Base-by-base conservation (phyloP, 2,888 invertebrate species). In the Drosophila cracens region DNA sequence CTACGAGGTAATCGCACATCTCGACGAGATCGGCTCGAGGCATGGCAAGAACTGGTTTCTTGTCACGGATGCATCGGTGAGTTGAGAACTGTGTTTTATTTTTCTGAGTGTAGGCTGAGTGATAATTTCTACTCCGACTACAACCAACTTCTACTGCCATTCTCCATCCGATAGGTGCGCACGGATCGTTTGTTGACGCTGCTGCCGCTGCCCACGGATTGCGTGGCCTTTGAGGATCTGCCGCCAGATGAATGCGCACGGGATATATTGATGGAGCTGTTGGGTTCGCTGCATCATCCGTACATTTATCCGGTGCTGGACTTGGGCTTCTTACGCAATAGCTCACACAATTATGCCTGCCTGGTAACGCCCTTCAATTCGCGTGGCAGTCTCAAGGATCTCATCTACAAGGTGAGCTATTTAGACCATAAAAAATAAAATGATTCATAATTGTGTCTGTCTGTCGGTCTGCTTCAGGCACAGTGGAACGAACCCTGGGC, bases 21-120 rank as follows among this genome's bases (percentile, higher is more conserved):
- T 98, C 77, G 96, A 96, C 89, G 95, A 96, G 79, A 96, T 98
- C 76, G 98, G 98, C 13, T 97, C 96, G 48, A 95, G 98, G 63
- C 94, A 96, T 61, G 96, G 96, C 93, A 98, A 98, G 92, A 96
- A 97, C 92, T 98, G 98, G 98, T 98, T 98, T 92, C 95, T 97
- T 33, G 96, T 98, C 70, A 96, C 96, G 89, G 98, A 98, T 93
- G 96, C 95, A 82, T 95, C 96, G 93, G 96, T 95, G 77, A 83
- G 91, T 66, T 13, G 4, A 11, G 0, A 0, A 13, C 8, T 54
- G 27, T 33, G 33, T 33, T 33, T 43, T 43, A n/a, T 43, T 27
- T 48, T 31, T 16, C 25, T 27, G 16, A 13, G 21, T 46, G 21
- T 21, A 21, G 16, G 25, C 13, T 25, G 16, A 25, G 1, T 7